These are phyloP conservation scores for Eublepharis macularius DNA, from an alignment of 2,113 vertebrate species.

Conservation along the genomic window DNA sequence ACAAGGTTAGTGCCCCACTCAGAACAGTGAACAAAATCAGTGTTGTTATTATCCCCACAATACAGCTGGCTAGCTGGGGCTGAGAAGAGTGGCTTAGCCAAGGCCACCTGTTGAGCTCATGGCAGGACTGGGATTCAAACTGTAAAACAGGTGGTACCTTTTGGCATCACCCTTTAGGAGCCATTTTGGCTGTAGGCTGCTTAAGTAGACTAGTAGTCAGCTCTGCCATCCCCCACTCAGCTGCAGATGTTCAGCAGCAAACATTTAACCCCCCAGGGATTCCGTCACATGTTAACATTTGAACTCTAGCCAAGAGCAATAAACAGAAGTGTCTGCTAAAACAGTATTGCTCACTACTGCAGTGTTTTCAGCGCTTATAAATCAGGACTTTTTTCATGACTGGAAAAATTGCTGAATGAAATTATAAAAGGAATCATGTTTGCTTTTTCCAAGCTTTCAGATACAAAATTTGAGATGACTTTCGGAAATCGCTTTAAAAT, in stretches of 20 bases:
- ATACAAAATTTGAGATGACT: not conserved
- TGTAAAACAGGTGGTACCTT: not conserved
- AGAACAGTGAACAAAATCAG: too few species aligned
- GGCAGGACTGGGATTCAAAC: too few species aligned
- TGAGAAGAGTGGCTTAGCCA: too few species aligned
- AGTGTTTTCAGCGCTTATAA: not conserved
- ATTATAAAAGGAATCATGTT: not conserved
- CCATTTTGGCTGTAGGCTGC: not conserved
- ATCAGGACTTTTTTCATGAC: not conserved
- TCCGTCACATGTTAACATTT: not conserved
- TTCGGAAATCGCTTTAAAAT: not conserved
- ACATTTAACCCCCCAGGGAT: not conserved
- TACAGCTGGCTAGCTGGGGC: too few species aligned
- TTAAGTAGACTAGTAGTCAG: not conserved
- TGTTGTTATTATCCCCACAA: too few species aligned
- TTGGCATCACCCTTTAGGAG: too few species aligned
- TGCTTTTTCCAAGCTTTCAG: not conserved
- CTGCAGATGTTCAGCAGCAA: not conserved
- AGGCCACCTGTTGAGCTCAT: too few species aligned
- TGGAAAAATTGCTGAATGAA: not conserved
- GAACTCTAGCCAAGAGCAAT: not conserved
- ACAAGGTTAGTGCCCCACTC: too few species aligned
- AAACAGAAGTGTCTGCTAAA: not conserved
- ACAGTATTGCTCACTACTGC: not conserved
- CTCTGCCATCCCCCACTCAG: not conserved